These are phyloP conservation scores for Mesitornis unicolor DNA, from an alignment of 2,113 vertebrate species.

Conservation along the genomic window DNA sequence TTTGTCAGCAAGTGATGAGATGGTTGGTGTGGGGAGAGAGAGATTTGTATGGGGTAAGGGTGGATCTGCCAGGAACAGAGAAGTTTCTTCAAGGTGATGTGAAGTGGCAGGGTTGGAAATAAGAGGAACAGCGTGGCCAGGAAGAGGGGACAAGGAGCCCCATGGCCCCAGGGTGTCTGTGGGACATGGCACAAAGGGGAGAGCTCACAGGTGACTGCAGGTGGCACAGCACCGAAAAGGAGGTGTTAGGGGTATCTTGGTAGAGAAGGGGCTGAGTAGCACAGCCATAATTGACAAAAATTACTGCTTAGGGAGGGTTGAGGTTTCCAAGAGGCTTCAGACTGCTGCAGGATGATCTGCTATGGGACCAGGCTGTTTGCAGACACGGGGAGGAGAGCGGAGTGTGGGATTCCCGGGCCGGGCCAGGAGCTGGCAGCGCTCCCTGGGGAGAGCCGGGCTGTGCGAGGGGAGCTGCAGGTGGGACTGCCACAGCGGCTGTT, in stretches of 20 bases:
- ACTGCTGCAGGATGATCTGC: neutral
- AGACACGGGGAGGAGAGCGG: neutral
- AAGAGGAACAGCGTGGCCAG: neutral
- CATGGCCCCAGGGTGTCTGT: too few species aligned
- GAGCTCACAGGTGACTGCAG: neutral
- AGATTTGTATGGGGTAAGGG: neutral
- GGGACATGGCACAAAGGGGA: neutral
- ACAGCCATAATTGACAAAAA: neutral
- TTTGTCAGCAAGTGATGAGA: neutral
- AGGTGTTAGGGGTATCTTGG: neutral
- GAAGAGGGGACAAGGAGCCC: neutral
- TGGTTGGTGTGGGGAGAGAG: neutral
- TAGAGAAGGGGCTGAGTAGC: neutral
- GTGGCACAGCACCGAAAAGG: too few species aligned
- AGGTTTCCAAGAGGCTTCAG: neutral
- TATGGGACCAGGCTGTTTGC: neutral
- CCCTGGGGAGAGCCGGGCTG: neutral
- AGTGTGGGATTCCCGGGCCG: neutral
- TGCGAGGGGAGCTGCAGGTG: neutral
- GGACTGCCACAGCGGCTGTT: neutral
- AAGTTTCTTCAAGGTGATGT: neutral
- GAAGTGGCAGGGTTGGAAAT: neutral
- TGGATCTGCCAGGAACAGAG: neutral
- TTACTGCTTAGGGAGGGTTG: neutral
- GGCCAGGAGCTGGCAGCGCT: neutral